Evolutionary conservation across 2,797 vertebrate genomes (phyloP).

Genomic region (Phrynocephalus vlangalii): DNA sequence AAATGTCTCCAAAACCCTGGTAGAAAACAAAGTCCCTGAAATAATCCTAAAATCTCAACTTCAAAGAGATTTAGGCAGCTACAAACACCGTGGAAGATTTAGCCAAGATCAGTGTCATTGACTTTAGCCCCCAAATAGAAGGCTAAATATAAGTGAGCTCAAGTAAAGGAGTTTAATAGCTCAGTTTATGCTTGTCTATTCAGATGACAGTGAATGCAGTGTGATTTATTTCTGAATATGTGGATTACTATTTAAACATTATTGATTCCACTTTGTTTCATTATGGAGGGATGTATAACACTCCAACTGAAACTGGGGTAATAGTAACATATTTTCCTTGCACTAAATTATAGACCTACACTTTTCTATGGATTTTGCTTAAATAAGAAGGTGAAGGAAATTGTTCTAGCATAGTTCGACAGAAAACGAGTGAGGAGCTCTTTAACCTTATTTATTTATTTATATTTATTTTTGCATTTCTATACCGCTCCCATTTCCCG

Average conservation of each 20-base stretch:
- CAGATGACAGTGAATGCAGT: not conserved
- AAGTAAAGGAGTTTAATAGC: not conserved
- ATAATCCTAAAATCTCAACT: not conserved
- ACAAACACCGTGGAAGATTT: not conserved
- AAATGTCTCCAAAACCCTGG: not conserved
- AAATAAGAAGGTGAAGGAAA: not conserved
- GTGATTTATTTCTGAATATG: not conserved
- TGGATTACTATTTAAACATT: not conserved
- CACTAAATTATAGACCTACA: not conserved
- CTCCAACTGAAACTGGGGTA: not conserved
- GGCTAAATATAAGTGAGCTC: not conserved
- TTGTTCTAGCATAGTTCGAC: not conserved
- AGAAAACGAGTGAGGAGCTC: not conserved
- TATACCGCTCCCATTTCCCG: too few relatives aligned
- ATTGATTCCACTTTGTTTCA: not conserved
- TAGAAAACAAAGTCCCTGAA: not conserved
- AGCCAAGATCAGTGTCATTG: conserved; percentile 23
- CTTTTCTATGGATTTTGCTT: not conserved
- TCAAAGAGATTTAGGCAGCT: not conserved
- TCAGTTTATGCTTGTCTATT: not conserved
- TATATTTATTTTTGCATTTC: too few relatives aligned
- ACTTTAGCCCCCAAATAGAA: conserved; percentile 19
- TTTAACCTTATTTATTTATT: not conserved
- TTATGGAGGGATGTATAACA: not conserved
- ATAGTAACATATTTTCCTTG: not conserved